Base-by-base conservation (phyloP, 2,888 invertebrate genomes). In the Plemyria rubiginata region DNA sequence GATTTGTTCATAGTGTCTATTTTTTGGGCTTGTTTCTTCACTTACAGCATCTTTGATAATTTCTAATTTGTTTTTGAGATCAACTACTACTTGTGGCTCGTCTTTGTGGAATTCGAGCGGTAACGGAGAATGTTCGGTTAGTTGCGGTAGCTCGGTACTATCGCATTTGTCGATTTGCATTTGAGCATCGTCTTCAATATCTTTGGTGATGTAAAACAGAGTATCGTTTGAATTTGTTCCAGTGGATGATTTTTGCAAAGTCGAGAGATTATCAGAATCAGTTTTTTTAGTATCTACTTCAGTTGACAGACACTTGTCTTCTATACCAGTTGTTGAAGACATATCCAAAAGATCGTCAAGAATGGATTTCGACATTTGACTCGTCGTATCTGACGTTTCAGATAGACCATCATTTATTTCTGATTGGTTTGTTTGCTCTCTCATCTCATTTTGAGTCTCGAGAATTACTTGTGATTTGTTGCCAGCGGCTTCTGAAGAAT, bases 341-440 rank as follows among this genome's bases (percentile, higher is more conserved):
- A 86, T 85, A 57, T 86, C 82, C 9, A 87, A 70, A 15, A 88
- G 76, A 50, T 81, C 75, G 58, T 78, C 70, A 0, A 86, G 64
- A 13, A 84, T 71, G 0, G 82, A 79, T n/a, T 75, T 60, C 0
- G 53, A 53, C 45, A 36, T 55, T 65, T 32, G 16, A 22, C 40
- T 65, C 38, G 49, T 49, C 29, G 49, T 29, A 29, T 32, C 49
- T 13, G 32, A 57, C 9, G 40, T 53, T 22, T 49, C 28, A n/a
- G 56, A 52, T 11, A 32, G 32, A 11, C 43, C 29, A 3, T 49
- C 48, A 38, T 38, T 40, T 6, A 29, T 29, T 9, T 53, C 54
- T 38, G 16, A 15, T 40, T 29, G 29, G 12, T 45, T 43, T 11
- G 9, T 16, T 16, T 29, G 50, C 11, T 65, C 57, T 48, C 12